phyloP scores from a whole-genome alignment of 2,113 vertebrate species.

The Tauraco erythrolophus region DNA sequence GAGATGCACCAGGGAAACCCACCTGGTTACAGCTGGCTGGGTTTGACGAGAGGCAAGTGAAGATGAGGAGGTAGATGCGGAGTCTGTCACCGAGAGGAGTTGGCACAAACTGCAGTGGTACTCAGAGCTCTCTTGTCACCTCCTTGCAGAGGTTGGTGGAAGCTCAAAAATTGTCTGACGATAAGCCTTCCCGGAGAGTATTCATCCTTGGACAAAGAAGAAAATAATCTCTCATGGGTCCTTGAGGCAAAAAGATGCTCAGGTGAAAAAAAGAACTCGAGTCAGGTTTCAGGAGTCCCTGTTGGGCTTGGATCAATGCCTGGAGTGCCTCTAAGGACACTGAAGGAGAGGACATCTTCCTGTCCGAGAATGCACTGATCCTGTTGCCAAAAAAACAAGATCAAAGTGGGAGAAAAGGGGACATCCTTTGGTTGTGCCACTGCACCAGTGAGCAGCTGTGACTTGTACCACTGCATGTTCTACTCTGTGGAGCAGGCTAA shows the following conservation, averaged over 20 bases:
- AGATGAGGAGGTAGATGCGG: not conserved
- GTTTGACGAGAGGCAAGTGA: not conserved
- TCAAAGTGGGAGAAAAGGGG: not conserved
- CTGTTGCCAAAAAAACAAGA: too few species aligned
- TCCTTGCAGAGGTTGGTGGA: not conserved
- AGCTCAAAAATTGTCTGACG: not conserved
- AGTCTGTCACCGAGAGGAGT: not conserved
- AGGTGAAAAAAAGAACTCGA: not conserved
- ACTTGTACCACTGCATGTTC: too few species aligned
- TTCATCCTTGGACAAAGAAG: not conserved
- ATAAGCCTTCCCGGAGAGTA: accelerated
- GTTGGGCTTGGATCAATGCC: not conserved
- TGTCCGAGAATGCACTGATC: not conserved
- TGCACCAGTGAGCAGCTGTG: not conserved
- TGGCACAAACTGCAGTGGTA: not conserved
- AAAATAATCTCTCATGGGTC: not conserved
- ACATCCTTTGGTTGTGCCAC: too few species aligned
- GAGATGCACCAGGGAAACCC: not conserved
- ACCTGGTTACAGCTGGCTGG: not conserved
- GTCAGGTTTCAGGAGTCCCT: not conserved
- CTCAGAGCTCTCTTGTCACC: not conserved
- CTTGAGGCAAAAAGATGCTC: not conserved
- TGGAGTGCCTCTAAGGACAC: too few species aligned
- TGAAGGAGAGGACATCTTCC: not conserved
- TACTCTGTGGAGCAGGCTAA: not conserved